Conservation (phyloP, 1,140 invertebrate species). For the Sycophaga agraensis region DNA sequence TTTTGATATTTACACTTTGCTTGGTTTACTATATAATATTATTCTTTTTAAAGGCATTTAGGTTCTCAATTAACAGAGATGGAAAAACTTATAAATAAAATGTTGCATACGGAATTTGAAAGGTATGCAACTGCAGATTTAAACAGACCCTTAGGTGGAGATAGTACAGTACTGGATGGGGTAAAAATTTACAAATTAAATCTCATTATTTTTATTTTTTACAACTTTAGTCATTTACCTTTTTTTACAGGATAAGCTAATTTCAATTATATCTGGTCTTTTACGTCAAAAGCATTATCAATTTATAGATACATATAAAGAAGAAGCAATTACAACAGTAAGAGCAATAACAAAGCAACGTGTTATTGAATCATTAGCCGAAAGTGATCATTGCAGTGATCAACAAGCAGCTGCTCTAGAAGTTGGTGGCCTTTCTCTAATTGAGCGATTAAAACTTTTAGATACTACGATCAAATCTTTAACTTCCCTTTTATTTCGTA, state of each 20-base stretch:
- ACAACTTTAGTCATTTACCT: not conserved
- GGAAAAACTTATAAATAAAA: slow-evolving; percentile 93
- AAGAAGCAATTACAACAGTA: slow-evolving; percentile 86
- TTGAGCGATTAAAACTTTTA: slow-evolving; percentile 80
- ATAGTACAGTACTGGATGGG: slow-evolving; percentile 67
- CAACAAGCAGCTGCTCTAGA: slow-evolving; percentile 55
- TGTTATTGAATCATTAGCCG: slow-evolving; percentile 76
- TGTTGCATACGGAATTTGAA: slow-evolving; percentile 94
- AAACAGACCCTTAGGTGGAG: slow-evolving; percentile 76
- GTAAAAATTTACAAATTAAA: slow-evolving; percentile 39
- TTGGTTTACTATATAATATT: not conserved
- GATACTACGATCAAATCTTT: slow-evolving; percentile 68
- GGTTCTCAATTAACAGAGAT: slow-evolving; percentile 96
- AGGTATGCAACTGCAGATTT: slow-evolving; percentile 89
- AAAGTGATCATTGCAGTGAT: slow-evolving; percentile 62
- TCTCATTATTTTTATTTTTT: not conserved
- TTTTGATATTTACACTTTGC: not conserved
- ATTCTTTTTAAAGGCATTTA: slow-evolving; percentile 70
- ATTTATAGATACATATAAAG: slow-evolving; percentile 86
- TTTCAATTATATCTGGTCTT: slow-evolving; percentile 87
- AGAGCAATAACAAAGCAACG: slow-evolving; percentile 88
- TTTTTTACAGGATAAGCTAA: slow-evolving; percentile 73
- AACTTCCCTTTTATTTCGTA: slow-evolving; percentile 60
- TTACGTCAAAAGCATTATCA: slow-evolving; percentile 81
- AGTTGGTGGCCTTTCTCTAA: slow-evolving; percentile 63